Percentiles rank a stretch among this genome's conserved stretches.
phyloP scores from a whole-genome alignment of 2,113 vertebrate species.

The Microcebus tavaratra region DNA sequence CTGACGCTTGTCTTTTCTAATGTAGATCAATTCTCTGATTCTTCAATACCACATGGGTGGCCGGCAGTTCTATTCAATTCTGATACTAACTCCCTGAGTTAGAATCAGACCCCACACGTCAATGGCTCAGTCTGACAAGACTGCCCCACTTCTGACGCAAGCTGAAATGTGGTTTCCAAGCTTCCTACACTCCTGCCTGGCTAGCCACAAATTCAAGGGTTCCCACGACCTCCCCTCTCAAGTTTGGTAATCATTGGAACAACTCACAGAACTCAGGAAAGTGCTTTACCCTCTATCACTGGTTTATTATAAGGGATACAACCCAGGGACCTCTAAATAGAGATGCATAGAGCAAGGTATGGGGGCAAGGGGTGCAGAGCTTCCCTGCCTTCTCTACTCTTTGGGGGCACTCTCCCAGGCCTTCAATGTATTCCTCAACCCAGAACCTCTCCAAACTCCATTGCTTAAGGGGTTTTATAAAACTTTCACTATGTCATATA shows the following conservation, averaged over 20 bases:
- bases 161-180: too few species aligned
- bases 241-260: neutral
- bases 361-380: rapidly evolving
- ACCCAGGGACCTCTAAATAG: neutral
- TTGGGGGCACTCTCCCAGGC: rapidly evolving
- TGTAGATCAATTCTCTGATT: neutral
- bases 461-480: neutral
- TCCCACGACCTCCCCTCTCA: neutral
- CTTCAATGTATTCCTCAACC: neutral
- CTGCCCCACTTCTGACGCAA: neutral
- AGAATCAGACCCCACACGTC: neutral
- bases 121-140: neutral
- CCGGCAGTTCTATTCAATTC: neutral
- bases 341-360: neutral
- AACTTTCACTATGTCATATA: neutral
- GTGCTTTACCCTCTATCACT: neutral
- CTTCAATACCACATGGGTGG: neutral
- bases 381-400: neutral
- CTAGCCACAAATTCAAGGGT: neutral
- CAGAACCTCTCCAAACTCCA: neutral
- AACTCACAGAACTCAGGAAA: neutral
- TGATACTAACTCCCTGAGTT: neutral
- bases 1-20: neutral
- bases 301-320: neutral
- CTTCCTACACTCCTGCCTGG: neutral